Base-by-base conservation (phyloP, 2,888 invertebrate genomes). In the Cephalotes varians region DNA sequence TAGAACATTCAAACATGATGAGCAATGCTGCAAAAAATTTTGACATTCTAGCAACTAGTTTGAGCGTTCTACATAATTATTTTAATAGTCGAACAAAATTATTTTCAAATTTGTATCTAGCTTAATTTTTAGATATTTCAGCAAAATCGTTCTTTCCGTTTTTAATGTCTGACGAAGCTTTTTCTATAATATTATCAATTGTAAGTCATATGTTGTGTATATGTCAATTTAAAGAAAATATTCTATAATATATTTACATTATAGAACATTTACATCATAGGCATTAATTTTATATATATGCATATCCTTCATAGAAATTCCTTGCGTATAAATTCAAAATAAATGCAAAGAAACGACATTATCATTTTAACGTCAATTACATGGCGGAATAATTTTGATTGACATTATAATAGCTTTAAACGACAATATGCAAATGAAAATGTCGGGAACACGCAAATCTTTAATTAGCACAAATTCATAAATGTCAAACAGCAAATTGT, bases 391-490 rank as follows among this genome's bases (percentile, higher is more conserved):
- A 71, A 69, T 56, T 77, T 18, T 47, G 56, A 71, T 71, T 56
- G 71, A 79, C 56, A n/a, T 31, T 18, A 54, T 69, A 54, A 69
- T 34, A 56, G 34, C 34, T 44, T 34, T 18, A 56, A 71, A 71
- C 18, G 77, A 44, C 71, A 54, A 56, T 44, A 44, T 56, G 54
- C 44, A 77, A 69, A 77, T 76, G 71, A 34, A 60, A 76, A 34
- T 25, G 28, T 49, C 9, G 73, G 5, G 56, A 40, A 54, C 44
- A 40, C 56, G 65, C 40, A 40, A 44, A 65, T 76, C 47, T 77
- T 74, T 54, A 81, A 65, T 81, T 64, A 64, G 37, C 56, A 10
- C n/a, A 37, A 56, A 80, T 80, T 80, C 18, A 74, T 80, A 74
- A 71, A 71, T 71, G 69, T 79, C 71, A 79, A 21, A 10, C 21